Conservation (phyloP, 2,113 vertebrate species). For the Eurystomus gularis region DNA sequence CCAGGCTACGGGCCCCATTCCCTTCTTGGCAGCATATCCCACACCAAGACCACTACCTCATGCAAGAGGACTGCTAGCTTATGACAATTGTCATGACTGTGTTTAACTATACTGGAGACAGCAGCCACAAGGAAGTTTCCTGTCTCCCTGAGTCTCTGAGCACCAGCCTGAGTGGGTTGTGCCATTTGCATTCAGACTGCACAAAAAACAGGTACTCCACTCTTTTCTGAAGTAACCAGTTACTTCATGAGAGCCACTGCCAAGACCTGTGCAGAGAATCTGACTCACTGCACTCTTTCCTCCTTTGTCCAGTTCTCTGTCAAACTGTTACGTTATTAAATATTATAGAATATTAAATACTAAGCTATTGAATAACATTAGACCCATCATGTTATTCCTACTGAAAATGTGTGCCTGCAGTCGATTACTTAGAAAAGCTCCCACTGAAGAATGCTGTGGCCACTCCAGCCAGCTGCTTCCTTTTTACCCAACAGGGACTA, state of each 20-base stretch:
- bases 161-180: neutral
- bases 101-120: neutral
- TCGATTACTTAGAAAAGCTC: neutral
- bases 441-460: neutral
- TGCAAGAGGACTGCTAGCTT: neutral
- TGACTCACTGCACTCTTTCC: neutral
- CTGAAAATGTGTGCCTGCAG: neutral
- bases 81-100: neutral
- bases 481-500: neutral
- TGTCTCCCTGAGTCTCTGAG: neutral
- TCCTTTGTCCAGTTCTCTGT: neutral
- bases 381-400: neutral
- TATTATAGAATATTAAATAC: neutral
- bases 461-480: neutral
- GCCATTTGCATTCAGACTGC: neutral
- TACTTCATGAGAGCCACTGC: neutral
- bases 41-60: accelerated
- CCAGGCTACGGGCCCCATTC: accelerated
- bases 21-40: neutral
- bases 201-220: neutral
- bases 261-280: neutral
- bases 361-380: neutral
- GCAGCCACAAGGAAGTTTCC: neutral
- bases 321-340: neutral
- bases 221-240: neutral